Evolutionary conservation across 2,797 vertebrate genomes (phyloP).

Genomic region (Chelidonichthys spinosus): DNA sequence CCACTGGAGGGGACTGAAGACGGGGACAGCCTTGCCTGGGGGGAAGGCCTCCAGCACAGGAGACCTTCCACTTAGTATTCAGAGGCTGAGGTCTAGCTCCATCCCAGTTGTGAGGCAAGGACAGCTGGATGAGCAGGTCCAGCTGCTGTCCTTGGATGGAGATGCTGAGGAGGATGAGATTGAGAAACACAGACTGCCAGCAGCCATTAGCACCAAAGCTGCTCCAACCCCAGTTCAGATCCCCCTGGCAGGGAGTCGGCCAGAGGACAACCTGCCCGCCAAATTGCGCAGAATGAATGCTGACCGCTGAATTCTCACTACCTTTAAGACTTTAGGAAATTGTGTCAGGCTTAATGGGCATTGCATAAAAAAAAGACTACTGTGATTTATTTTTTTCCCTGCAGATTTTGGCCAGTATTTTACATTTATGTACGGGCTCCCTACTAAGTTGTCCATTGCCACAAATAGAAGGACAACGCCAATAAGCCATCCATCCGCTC

Average conservation of each 20-base stretch:
- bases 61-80: slow-evolving; percentile 85
- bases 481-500: slow-evolving; percentile 81
- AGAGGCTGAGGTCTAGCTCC: slow-evolving; percentile 82
- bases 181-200: slow-evolving; percentile 72
- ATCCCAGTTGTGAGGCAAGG: slow-evolving; percentile 73
- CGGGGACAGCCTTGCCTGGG: slow-evolving; percentile 64
- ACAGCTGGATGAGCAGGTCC: slow-evolving; percentile 79
- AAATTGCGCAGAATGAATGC: slow-evolving; percentile 87
- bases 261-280: slow-evolving; percentile 85
- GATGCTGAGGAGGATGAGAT: slow-evolving; percentile 69
- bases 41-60: slow-evolving; percentile 86
- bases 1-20: slow-evolving; percentile 75
- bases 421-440: slow-evolving; percentile 56
- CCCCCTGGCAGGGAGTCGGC: slow-evolving; percentile 66
- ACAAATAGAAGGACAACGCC: slow-evolving; percentile 66
- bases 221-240: slow-evolving; percentile 52
- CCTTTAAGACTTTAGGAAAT: slow-evolving; percentile 30
- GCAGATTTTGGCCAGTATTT: slow-evolving; percentile 53
- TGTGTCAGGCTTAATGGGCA: slow-evolving; percentile 68
- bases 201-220: slow-evolving; percentile 50
- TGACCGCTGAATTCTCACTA: slow-evolving; percentile 73
- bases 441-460: slow-evolving; percentile 58
- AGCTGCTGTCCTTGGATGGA: slow-evolving; percentile 81
- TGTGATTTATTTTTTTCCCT: slow-evolving; percentile 53
- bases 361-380: slow-evolving; percentile 67